Base-by-base conservation (phyloP, 2,113 vertebrate genomes). In the Corythoichthys intestinalis region DNA sequence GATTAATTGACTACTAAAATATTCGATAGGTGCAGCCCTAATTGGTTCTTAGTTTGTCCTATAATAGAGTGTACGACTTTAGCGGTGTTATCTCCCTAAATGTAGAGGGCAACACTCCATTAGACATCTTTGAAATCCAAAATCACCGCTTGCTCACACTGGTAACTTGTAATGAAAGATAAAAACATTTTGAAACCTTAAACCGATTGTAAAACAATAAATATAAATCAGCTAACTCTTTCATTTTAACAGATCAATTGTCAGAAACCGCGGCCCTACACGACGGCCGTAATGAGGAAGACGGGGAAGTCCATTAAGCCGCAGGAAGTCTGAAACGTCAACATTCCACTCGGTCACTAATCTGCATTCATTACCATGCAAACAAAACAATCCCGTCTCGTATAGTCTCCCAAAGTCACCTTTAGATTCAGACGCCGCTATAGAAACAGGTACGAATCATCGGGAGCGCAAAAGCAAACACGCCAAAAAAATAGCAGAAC, bases 341-440 rank as follows among this genome's bases (percentile, higher is more conserved):
- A 87, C 85, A 78, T 84, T 86, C 89, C 83, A 75, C 84, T 87
- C 82, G 66, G 65, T 58, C 73, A 75, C 88, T 92, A 88, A 91
- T 91, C 86, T 91, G 87, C 85, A 87, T 91, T 90, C 85, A 92
- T 92, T 92, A 91, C 83, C 83, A 92, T 91, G 90, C 88, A 88
- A 84, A 86, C 89, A 89, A 89, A 89, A 89, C 89, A 88, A 88
- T 85, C 73, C 79, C 64, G 87, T 77, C 81, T 86, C 86, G 79
- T 87, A 83, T 83, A 89, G 86, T 90, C 86, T 83, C 85, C 89
- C 87, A 91, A 93, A 92, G 92, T 92, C 92, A 92, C 92, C 91
- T 92, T 89, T 90, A 80, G 77, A 89, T 88, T 87, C 83, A 79
- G 72, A 84, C 80, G 83, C 86, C 88, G 72, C 82, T 73, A 60